phyloP scores from a whole-genome alignment of 2,888 invertebrate genomes.

The Hyposoter didymator region DNA sequence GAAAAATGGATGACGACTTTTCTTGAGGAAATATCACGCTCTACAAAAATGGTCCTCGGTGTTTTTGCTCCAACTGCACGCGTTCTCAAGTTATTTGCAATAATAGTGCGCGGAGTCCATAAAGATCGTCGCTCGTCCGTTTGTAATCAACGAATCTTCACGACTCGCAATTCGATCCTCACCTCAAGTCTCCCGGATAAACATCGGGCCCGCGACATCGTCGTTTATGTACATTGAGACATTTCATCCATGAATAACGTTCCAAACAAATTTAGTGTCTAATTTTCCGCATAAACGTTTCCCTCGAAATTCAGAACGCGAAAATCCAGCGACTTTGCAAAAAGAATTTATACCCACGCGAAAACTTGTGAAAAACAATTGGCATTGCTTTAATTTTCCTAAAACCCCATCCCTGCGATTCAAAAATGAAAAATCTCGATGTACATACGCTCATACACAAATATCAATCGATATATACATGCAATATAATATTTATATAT shows the following conservation, averaged over 20 bases:
- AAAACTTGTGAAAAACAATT: background rate
- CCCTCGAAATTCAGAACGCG: background rate
- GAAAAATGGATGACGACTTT: background rate
- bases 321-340: background rate
- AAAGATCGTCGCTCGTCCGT: background rate
- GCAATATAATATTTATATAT: constrained; percentile 13
- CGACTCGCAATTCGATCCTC: background rate
- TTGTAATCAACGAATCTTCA: background rate
- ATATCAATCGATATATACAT: constrained; percentile 14
- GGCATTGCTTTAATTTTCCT: background rate
- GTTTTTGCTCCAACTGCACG: background rate
- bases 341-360: background rate
- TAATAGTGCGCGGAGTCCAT: background rate
- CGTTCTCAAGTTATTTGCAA: background rate
- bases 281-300: background rate
- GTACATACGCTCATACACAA: constrained; percentile 7
- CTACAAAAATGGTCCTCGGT: background rate
- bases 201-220: background rate
- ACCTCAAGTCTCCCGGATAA: background rate
- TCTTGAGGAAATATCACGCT: background rate
- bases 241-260: background rate
- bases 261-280: background rate
- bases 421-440: background rate
- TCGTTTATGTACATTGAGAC: background rate
- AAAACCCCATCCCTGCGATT: background rate